Percentiles rank a stretch among this genome's conserved stretches.
Conservation (phyloP, 1,140 invertebrate species). For the Drosophila burlai region DNA sequence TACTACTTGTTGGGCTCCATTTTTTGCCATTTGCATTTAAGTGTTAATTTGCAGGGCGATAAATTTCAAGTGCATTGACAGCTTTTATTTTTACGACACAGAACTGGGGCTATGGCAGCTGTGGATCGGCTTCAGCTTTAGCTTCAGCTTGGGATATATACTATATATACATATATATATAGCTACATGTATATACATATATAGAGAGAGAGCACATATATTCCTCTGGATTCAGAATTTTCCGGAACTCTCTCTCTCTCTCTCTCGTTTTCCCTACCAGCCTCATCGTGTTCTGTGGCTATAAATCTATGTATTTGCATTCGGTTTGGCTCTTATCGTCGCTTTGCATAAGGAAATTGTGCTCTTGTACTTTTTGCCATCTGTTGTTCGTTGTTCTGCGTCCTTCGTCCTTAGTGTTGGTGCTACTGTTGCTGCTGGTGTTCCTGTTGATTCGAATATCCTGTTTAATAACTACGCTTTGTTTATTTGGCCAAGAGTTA, state of each 20-base stretch:
- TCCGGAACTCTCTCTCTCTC: conserved; percentile 1
- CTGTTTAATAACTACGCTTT: conserved; percentile 78
- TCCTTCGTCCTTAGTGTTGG: conserved; percentile 23
- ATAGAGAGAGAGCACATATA: conserved; percentile 1
- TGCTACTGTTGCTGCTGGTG: conserved; percentile 39
- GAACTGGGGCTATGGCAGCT: conserved; percentile 54
- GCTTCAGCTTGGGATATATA: conserved; percentile 1
- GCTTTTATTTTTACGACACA: conserved; percentile 78
- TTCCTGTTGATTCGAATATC: conserved; percentile 75
- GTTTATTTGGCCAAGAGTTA: conserved; percentile 76
- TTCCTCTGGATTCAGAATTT: conserved; percentile 10
- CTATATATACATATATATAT: too few relatives aligned
- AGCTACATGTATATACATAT: too few relatives aligned
- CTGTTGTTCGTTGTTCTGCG: conserved; percentile 61
- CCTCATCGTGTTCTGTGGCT: conserved; percentile 32
- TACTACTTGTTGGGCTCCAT: conserved; percentile 22
- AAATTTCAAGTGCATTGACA: conserved; percentile 80
- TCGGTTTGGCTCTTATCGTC: conserved; percentile 73
- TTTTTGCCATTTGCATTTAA: conserved; percentile 63
- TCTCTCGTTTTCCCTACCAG: not conserved
- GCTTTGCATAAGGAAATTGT: conserved; percentile 82
- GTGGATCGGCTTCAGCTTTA: conserved; percentile 32
- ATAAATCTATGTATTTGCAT: conserved; percentile 83
- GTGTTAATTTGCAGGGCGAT: conserved; percentile 80
- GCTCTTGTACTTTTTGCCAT: conserved; percentile 68